These are phyloP conservation scores for Chascanopsetta lugubris DNA, from an alignment of 2,113 vertebrate species.

Conservation along the genomic window DNA sequence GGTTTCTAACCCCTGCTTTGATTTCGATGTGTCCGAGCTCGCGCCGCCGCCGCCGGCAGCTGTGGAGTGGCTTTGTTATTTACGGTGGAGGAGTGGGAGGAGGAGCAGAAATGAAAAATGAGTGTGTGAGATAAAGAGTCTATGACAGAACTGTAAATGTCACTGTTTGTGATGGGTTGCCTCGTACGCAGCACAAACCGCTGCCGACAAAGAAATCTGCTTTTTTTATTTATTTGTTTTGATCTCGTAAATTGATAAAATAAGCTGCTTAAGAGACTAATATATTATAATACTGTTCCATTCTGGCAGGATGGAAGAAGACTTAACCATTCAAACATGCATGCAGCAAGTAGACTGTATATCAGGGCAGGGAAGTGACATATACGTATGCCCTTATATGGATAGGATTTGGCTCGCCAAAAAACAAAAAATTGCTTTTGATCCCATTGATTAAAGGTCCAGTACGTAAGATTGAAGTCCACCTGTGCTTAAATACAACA, in stretches of 20 bases:
- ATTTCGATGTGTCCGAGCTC: conserved; percentile 44
- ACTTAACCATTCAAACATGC: no score
- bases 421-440: not conserved
- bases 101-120: conserved; percentile 30
- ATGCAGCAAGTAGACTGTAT: not conserved
- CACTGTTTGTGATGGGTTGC: conserved; percentile 28
- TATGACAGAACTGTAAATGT: conserved; percentile 53
- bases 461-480: no score
- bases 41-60: conserved; percentile 25
- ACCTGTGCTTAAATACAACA: no score
- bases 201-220: conserved; percentile 31
- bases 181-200: conserved; percentile 12
- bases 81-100: conserved; percentile 40
- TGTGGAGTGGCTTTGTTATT: conserved; percentile 44
- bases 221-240: conserved; percentile 30
- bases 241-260: conserved; percentile 43
- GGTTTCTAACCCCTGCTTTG: conserved; percentile 43
- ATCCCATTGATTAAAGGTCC: not conserved
- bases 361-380: not conserved
- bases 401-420: not conserved
- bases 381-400: no score
- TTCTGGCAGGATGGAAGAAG: no score
- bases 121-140: conserved; percentile 38
- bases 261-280: conserved; percentile 33
- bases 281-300: conserved; percentile 20